Base-by-base conservation (phyloP, 1,140 invertebrate genomes). In the Brachionus asplanchnoidis region DNA sequence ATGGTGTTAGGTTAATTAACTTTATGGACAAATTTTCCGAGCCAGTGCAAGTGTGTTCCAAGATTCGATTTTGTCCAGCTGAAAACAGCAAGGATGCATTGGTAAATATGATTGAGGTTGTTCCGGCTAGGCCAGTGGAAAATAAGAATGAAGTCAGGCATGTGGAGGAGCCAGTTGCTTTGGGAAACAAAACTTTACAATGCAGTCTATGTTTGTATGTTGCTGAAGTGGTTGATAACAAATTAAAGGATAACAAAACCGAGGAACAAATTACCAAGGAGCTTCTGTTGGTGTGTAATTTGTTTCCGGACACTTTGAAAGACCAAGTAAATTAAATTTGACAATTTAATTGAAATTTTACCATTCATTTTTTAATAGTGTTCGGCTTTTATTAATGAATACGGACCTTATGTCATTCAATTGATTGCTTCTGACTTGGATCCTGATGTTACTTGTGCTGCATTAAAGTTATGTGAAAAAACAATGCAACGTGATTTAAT, bases 201-300 rank as follows among this genome's bases (percentile, higher is more conserved):
- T 84, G 82, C 65, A 73, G 82, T 23, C 56, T 84, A 32, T 84
- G 82, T 23, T 53, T 70, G 9, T 84, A 70, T 46, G 82, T 28
- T n/a, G 53, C 44, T 14, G 65, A 84, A 40, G 5, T 70, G 2
- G 28, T 84, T 28, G 26, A 84, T 4, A 42, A 75, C 20, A 53
- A 84, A 28, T 36, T 84, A 70, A 75, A 50, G 17, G n/a, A 70
- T 23, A 84, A 84, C 6, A 70, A 73, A 84, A 84, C 84, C 0
- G 84, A 84, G 44, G 46, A 84, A 56, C 4, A 84, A 84, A 78
- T 75, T 14, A 36, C 32, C 3, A 28, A 75, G 53, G 68, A 53
- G n/a, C 9, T 84, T 7, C 11, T 36, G n/a, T 17, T 68, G 23
- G 66, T 84, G 5, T 84, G 84, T 65, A 77, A 84, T 77, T n/a